Evolutionary conservation across 2,797 vertebrate species (phyloP).

Genomic region (Bradypodion pumilum): DNA sequence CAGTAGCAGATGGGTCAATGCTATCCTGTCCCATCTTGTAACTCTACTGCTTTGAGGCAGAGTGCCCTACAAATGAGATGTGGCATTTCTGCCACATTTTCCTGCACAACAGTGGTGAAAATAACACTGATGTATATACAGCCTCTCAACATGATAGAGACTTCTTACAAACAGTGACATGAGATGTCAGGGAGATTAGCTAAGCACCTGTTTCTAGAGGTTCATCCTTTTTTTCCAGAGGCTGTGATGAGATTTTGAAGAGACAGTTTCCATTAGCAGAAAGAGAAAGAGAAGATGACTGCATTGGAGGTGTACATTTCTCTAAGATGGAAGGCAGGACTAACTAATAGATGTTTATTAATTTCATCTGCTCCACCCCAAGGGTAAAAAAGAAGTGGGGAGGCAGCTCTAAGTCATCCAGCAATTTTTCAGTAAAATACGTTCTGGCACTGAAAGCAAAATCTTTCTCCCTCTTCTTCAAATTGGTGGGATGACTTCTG

Average conservation of each 20-base stretch:
- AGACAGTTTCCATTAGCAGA: background rate
- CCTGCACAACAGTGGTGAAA: slow-evolving; percentile 3
- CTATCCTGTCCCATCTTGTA: slow-evolving; percentile 28
- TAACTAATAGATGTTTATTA: too few species aligned
- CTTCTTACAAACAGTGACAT: slow-evolving; percentile 22
- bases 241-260: background rate
- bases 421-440: background rate
- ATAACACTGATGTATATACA: slow-evolving; percentile 5
- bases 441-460: background rate
- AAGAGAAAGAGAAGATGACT: background rate
- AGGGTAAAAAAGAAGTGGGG: too few species aligned
- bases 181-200: slow-evolving; percentile 32
- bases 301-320: background rate
- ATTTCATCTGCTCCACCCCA: too few species aligned
- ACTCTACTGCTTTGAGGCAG: slow-evolving; percentile 3
- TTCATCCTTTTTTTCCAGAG: slow-evolving; percentile 10
- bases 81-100: slow-evolving; percentile 31
- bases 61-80: slow-evolving; percentile 12
- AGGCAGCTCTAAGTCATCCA: background rate
- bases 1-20: background rate
- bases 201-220: slow-evolving; percentile 22
- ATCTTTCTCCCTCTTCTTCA: background rate
- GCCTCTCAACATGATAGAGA: slow-evolving; percentile 13
- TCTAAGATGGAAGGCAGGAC: background rate
- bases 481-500: background rate